Percentiles rank a stretch among this genome's conserved stretches.
These are phyloP conservation scores for Metaphire vulgaris DNA, from an alignment of 1,140 invertebrate genomes.

Conservation along the genomic window DNA sequence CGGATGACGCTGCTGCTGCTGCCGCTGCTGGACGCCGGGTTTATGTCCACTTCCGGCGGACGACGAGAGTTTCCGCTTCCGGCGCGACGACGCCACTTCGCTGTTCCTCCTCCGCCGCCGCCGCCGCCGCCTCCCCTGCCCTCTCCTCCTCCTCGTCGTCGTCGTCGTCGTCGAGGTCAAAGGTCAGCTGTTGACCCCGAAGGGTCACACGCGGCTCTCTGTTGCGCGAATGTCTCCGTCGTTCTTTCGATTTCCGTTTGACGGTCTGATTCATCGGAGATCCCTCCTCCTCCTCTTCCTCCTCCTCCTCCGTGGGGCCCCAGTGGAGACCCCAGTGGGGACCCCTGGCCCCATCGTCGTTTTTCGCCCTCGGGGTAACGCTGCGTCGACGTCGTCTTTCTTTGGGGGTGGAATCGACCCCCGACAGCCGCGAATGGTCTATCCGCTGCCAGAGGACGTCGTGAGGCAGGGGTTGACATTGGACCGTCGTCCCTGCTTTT, in stretches of 20 bases:
- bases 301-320: too few species aligned
- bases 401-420: too few species aligned
- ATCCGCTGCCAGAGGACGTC: slow-evolving; percentile 6
- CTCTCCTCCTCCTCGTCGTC: neutral
- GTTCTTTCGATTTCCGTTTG: too few species aligned
- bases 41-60: neutral
- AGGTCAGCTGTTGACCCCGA: neutral
- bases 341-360: too few species aligned
- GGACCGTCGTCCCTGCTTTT: neutral
- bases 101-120: neutral
- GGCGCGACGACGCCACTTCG: neutral
- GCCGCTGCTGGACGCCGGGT: neutral
- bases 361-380: neutral
- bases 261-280: too few species aligned
- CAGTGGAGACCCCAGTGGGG: too few species aligned
- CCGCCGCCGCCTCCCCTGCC: neutral
- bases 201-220: neutral
- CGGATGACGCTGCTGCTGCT: neutral
- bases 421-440: neutral
- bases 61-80: neutral
- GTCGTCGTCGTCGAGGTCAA: neutral
- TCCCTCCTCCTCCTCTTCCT: too few species aligned
- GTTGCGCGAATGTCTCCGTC: neutral
- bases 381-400: neutral
- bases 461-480: slow-evolving; percentile 10